Conservation (phyloP, 2,888 invertebrate genomes). For the Drepana falcataria region DNA sequence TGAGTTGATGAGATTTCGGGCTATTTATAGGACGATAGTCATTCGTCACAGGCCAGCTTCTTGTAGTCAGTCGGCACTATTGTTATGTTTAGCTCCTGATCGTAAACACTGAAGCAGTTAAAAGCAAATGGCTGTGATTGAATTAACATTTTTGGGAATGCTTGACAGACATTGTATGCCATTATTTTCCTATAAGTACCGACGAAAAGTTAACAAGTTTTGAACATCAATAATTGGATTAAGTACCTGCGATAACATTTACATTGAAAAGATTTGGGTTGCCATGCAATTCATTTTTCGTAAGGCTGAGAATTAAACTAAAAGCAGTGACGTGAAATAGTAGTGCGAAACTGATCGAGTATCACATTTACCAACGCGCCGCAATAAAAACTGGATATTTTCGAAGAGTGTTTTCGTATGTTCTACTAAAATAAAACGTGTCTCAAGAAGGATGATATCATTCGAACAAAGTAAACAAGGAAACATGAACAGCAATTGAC, state of each 20-base stretch:
- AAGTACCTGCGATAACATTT: not conserved
- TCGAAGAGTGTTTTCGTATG: slow-evolving; percentile 4
- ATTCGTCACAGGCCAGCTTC: not conserved
- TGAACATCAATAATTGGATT: not conserved
- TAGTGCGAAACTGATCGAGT: slow-evolving; percentile 5
- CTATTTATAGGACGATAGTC: not conserved
- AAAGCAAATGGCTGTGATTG: not conserved
- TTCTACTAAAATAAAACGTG: slow-evolving; percentile 5
- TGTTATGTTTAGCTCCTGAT: not conserved
- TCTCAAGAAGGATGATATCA: slow-evolving; percentile 3
- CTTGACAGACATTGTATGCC: not conserved
- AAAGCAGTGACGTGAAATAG: slow-evolving; percentile 6
- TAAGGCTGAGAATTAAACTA: slow-evolving; percentile 12
- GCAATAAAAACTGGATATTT: slow-evolving; percentile 12
- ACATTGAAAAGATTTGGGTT: not conserved
- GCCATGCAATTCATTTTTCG: slow-evolving; percentile 12
- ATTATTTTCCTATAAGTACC: not conserved
- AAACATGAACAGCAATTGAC: not conserved
- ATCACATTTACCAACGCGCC: slow-evolving; percentile 5
- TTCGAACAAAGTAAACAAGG: slow-evolving; percentile 1
- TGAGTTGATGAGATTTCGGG: not conserved
- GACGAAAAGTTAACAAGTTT: too few relatives aligned
- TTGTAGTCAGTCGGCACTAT: not conserved
- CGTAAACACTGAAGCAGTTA: not conserved
- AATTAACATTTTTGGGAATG: not conserved